phyloP scores from a whole-genome alignment of 2,888 invertebrate genomes.

The Mesodorylaimus sp. region DNA sequence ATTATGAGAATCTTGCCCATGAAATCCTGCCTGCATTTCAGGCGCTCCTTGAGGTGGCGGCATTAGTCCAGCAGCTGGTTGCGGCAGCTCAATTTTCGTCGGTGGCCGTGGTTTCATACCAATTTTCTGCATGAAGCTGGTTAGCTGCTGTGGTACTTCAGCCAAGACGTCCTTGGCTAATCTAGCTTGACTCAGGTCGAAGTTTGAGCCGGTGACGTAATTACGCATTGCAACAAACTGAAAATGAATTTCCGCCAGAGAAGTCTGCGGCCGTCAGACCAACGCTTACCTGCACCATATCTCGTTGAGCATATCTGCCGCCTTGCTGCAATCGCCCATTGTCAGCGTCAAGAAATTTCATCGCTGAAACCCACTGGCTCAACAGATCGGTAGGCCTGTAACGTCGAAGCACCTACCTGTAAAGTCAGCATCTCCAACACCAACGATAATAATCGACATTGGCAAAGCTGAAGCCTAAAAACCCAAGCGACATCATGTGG shows the following conservation, averaged over 20 bases:
- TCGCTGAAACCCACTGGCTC: too few species aligned
- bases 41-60: too few species aligned
- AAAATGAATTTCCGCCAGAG: not conserved
- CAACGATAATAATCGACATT: slow-evolving; percentile 44
- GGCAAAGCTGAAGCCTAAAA: slow-evolving; percentile 39
- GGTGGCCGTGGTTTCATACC: not conserved
- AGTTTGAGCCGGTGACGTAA: slow-evolving; percentile 21
- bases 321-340: slow-evolving; percentile 31
- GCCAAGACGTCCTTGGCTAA: slow-evolving; percentile 43
- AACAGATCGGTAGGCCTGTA: too few species aligned
- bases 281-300: slow-evolving; percentile 39
- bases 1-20: too few species aligned
- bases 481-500: too few species aligned
- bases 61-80: not conserved
- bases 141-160: slow-evolving; percentile 34
- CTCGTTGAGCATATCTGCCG: slow-evolving; percentile 38
- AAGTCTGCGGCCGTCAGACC: not conserved
- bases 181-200: slow-evolving; percentile 26
- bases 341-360: slow-evolving; percentile 45
- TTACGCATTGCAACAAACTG: slow-evolving; percentile 31
- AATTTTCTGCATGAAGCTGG: slow-evolving; percentile 16
- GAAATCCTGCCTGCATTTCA: too few species aligned
- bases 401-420: slow-evolving; percentile 14
- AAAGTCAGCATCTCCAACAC: slow-evolving; percentile 44
- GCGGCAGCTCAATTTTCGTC: not conserved